These are phyloP conservation scores for Melanotaenia boesemani DNA, from an alignment of 2,797 vertebrate species.

Conservation along the genomic window DNA sequence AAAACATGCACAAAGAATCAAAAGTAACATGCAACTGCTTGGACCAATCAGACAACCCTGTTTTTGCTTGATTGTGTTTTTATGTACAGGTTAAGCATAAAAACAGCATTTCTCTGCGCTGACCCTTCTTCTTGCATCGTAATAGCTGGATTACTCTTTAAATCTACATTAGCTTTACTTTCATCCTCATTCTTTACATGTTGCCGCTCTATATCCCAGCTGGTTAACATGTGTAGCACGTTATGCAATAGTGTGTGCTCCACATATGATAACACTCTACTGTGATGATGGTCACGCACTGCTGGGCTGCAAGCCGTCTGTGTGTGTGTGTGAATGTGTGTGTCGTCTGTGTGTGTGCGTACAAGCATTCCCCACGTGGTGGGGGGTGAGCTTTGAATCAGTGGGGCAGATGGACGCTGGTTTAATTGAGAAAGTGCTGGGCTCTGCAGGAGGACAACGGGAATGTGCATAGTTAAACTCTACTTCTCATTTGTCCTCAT, in stretches of 20 bases:
- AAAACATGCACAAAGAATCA: not conserved
- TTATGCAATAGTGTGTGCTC: slow-evolving; percentile 22
- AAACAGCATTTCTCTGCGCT: not conserved
- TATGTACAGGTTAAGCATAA: not conserved
- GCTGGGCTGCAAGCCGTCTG: slow-evolving; percentile 8
- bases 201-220: not conserved
- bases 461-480: slow-evolving; percentile 83
- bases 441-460: slow-evolving; percentile 75
- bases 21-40: not conserved
- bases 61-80: not conserved
- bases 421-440: slow-evolving; percentile 82
- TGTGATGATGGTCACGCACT: slow-evolving; percentile 26
- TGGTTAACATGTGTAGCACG: slow-evolving; percentile 14
- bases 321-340: slow-evolving; percentile 14
- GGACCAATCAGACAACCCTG: not conserved
- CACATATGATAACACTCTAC: slow-evolving; percentile 26
- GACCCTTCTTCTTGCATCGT: not conserved
- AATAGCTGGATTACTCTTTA: not conserved
- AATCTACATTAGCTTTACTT: slow-evolving; percentile 2
- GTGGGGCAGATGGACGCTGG: slow-evolving; percentile 60
- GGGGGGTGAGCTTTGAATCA: slow-evolving; percentile 61
- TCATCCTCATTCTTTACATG: not conserved
- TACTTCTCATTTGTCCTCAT: slow-evolving; percentile 79
- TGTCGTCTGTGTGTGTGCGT: slow-evolving; percentile 4
- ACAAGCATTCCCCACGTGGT: slow-evolving; percentile 20